A percentile compares a stretch with the other conserved stretches of the same genome.
Evolutionary conservation across 2,113 vertebrate genomes (phyloP).

Genomic region (Eonycteris spelaea): DNA sequence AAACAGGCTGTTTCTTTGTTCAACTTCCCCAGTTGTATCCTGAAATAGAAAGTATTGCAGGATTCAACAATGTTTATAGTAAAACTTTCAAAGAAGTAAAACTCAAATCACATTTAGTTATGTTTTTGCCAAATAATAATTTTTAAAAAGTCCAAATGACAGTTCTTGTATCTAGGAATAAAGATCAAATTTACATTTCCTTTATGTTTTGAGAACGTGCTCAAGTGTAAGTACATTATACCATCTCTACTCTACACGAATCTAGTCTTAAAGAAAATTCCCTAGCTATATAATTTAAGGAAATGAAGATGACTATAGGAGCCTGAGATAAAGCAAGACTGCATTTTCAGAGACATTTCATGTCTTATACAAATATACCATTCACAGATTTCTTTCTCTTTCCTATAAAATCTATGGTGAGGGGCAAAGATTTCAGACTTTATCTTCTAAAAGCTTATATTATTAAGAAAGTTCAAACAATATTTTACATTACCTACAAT

Average conservation of each 20-base stretch:
- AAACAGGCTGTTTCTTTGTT: not conserved
- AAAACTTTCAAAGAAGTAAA: constrained; percentile 13
- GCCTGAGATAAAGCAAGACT: not conserved
- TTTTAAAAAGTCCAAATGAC: not conserved
- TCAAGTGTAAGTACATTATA: not conserved
- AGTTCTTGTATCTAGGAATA: not conserved
- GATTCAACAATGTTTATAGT: not conserved
- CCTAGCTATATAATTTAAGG: not conserved
- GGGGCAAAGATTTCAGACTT: not conserved
- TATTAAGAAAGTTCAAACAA: not conserved
- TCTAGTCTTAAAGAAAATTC: not conserved
- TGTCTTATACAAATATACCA: not conserved
- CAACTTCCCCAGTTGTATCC: not conserved
- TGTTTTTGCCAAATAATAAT: not conserved
- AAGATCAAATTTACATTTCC: not conserved
- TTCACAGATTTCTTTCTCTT: not conserved
- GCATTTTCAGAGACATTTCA: not conserved
- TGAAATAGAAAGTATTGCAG: not conserved
- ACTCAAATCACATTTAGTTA: not conserved
- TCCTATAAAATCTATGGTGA: not conserved
- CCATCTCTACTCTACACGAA: not conserved
- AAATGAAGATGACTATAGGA: not conserved
- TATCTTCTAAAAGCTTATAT: not conserved
- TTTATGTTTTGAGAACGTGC: not conserved
- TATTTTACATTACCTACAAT: not conserved